Base-by-base conservation (phyloP, 2,888 invertebrate species). In the Molanna angustata region DNA sequence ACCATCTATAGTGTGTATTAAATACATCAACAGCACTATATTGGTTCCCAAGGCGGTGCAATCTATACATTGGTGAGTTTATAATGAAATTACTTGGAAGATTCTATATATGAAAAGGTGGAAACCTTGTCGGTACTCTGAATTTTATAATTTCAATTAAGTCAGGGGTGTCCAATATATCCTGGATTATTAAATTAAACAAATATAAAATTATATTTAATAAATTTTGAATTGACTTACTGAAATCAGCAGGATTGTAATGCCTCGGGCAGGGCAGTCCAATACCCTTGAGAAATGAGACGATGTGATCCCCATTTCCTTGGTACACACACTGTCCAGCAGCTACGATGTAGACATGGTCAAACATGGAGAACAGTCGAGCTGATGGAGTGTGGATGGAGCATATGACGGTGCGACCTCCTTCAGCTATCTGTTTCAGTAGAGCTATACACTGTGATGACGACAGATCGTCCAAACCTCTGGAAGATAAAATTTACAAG, bases 331-430 rank as follows among this genome's bases (percentile, higher is more conserved):
- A 96, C 62, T 91, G 85, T 0, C 97, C 97, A 42, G 83, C 84
- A 0, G 94, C 86, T 40, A 97, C 80, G 50, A 96, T 84, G 66
- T 94, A 96, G 2, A 95, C 84, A 66, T 94, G 87, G 71, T 91
- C 94, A 67, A 97, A 94, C 76, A 89, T 88, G 11, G 90, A 84
- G 69, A 97, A 96, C 44, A 95, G 77, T 61, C 87, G 86, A 0
- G 96, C 95, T 57, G 94, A 94, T 0, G 97, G 97, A n/a, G 96
- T 95, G 71, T 97, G 97, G 45, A 97, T 84, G 0, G 95, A 95
- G 66, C 95, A 96, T 51, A 97, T 83, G 4, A 97, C 88, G 0
- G 95, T 96, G 21, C 96, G 78, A 0, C 96, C 96, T 0, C 86
- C 86, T 53, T 85, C 78, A 0, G 95, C 93, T 43, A 96, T 80